Base-by-base conservation (phyloP, 2,888 invertebrate species). In the Oxytorus armatus region DNA sequence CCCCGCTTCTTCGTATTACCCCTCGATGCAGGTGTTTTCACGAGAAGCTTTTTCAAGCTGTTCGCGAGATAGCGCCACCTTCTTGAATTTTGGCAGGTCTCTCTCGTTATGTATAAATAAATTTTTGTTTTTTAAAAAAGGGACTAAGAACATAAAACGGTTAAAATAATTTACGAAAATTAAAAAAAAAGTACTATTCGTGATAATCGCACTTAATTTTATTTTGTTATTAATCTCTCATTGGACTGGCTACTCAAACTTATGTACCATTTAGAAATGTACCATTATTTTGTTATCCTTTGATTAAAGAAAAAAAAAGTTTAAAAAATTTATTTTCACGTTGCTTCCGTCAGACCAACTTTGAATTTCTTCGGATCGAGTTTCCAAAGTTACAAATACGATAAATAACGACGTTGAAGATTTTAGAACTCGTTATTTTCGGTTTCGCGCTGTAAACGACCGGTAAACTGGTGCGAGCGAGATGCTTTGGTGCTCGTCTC, bases 51-150 rank as follows among this genome's bases (percentile, higher is more conserved):
- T 72, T 8, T 53, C 39, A 11, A 63, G 57, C 7, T 72, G 10
- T 65, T 69, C 76, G 70, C 39, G 8, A 82, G 76, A 79, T 76
- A 68, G 68, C 79, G 79, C 82, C 76, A 78, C 77, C 14, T n/a
- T 70, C 18, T 33, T 23, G 14, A n/a, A n/a, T n/a, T n/a, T n/a
- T n/a, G n/a, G n/a, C n/a, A n/a, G n/a, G 14, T 8, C 55, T 42
- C 25, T 42, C 51, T 55, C 33, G 14, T 68, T 25, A 8, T 39
- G 21, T 3, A 14, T 16, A 47, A 14, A 1, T 1, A 51, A 18
- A 23, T 2, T 51, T 21, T 21, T 3, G 11, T 23, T 51, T 21
- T 51, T 4, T 21, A 3, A 21, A 21, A 51, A 4, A 51, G 3
- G 8, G 3, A 21, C 21, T 8, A 21, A 47, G 3, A 10, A 51